phyloP scores from a whole-genome alignment of 2,797 vertebrate genomes.

The Neosalanx taihuensis region DNA sequence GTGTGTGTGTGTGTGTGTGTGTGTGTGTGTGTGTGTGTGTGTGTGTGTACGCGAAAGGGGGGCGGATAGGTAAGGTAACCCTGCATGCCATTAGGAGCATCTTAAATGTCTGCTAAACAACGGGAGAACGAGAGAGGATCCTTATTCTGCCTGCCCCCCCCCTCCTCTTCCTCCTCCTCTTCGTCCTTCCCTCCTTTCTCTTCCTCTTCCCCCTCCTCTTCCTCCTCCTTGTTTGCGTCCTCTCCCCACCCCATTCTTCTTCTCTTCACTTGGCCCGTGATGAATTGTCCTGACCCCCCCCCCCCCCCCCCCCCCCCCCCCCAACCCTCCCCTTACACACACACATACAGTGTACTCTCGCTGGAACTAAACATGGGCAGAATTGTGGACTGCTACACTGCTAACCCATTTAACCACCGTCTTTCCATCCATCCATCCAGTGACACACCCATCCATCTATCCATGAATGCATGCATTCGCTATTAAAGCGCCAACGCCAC shows the following conservation, averaged over 20 bases:
- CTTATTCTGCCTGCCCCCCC: not conserved
- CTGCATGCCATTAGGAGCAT: conserved; percentile 40
- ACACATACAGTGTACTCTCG: not conserved
- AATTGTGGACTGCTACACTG: too few relatives aligned
- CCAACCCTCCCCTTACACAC: conserved; percentile 24
- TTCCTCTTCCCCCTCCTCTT: not conserved
- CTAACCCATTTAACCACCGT: too few relatives aligned
- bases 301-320: conserved; percentile 11
- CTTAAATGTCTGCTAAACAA: conserved; percentile 37
- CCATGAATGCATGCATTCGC: too few relatives aligned
- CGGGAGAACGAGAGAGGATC: conserved; percentile 29
- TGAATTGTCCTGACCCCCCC: conserved; percentile 43
- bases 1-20: too few relatives aligned
- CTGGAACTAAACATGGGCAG: too few relatives aligned
- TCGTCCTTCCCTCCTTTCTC: not conserved
- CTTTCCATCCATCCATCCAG: too few relatives aligned
- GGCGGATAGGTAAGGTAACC: conserved; percentile 37
- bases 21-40: conserved; percentile 9
- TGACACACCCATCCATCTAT: too few relatives aligned
- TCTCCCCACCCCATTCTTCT: not conserved
- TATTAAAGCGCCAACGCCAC: too few relatives aligned
- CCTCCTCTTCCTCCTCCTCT: not conserved
- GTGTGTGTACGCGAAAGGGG: conserved; percentile 12
- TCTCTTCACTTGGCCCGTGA: conserved; percentile 22
- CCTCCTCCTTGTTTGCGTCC: not conserved